Conservation (phyloP, 2,888 invertebrate genomes). For the Cenopis cana region DNA sequence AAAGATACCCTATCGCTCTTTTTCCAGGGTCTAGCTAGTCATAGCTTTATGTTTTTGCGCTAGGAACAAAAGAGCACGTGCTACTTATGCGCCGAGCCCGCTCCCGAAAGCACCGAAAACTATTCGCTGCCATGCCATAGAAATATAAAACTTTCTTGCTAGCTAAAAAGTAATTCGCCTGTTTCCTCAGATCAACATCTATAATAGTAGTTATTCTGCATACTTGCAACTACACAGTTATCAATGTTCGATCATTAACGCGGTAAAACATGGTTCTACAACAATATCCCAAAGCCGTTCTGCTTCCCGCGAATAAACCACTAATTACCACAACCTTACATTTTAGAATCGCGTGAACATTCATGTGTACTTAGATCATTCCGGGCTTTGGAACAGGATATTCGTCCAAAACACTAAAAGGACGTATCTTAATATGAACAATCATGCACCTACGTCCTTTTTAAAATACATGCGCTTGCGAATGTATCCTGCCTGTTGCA, state of each 20-base stretch:
- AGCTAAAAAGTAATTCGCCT: not conserved
- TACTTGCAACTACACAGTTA: not conserved
- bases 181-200: not conserved
- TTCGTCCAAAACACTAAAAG: not conserved
- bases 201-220: not conserved
- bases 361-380: not conserved
- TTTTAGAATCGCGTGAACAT: not conserved
- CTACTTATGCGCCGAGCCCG: too few species aligned
- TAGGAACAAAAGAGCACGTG: too few species aligned
- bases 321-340: not conserved
- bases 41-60: too few species aligned
- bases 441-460: not conserved
- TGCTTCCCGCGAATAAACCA: not conserved
- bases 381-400: constrained; percentile 5
- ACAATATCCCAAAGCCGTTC: not conserved
- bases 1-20: too few species aligned
- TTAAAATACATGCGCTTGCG: not conserved
- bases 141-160: too few species aligned
- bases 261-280: not conserved
- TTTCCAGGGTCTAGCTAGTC: too few species aligned
- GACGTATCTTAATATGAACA: not conserved
- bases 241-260: constrained; percentile 10
- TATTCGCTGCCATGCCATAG: too few species aligned
- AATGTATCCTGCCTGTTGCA: constrained; percentile 13
- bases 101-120: too few species aligned